A percentile compares a stretch with the other conserved stretches of the same genome.
Evolutionary conservation across 2,797 vertebrate genomes (phyloP).

Genomic region (Sebastolobus alascanus): DNA sequence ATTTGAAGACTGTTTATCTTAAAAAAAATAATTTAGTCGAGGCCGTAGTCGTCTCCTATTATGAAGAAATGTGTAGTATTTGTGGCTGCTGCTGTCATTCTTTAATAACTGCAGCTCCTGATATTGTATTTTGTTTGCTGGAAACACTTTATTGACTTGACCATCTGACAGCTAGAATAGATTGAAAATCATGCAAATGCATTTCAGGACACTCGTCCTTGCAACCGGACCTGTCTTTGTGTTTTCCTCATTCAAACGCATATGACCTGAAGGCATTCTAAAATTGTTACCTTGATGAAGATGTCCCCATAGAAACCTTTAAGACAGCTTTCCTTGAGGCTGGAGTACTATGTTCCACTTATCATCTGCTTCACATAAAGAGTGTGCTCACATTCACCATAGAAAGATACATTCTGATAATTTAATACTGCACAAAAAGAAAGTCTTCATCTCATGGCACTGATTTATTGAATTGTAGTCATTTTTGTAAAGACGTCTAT

Average conservation of each 20-base stretch:
- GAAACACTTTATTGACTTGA: conserved; percentile 27
- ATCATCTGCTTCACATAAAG: neutral
- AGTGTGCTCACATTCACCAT: neutral
- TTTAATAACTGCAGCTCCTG: neutral
- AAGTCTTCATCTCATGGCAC: neutral
- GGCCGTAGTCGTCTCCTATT: neutral
- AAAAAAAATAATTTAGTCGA: neutral
- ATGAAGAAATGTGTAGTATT: neutral
- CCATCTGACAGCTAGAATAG: conserved; percentile 25
- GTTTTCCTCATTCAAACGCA: neutral
- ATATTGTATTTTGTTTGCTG: conserved; percentile 20
- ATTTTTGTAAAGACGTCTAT: neutral
- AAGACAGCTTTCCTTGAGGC: neutral
- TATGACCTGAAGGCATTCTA: conserved; percentile 11
- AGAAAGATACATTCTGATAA: neutral
- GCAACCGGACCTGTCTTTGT: neutral
- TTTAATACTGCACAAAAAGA: neutral
- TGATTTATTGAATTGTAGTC: neutral
- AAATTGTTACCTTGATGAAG: conserved; percentile 14
- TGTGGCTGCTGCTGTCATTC: neutral
- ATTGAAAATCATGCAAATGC: conserved; percentile 45
- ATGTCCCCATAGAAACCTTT: conserved; percentile 11
- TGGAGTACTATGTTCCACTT: neutral
- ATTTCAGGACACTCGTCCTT: conserved; percentile 20
- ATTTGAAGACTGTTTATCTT: neutral